A percentile compares a stretch with the other conserved stretches of the same genome.
phyloP scores from a whole-genome alignment of 2,888 invertebrate genomes.

The Gerris lacustris region DNA sequence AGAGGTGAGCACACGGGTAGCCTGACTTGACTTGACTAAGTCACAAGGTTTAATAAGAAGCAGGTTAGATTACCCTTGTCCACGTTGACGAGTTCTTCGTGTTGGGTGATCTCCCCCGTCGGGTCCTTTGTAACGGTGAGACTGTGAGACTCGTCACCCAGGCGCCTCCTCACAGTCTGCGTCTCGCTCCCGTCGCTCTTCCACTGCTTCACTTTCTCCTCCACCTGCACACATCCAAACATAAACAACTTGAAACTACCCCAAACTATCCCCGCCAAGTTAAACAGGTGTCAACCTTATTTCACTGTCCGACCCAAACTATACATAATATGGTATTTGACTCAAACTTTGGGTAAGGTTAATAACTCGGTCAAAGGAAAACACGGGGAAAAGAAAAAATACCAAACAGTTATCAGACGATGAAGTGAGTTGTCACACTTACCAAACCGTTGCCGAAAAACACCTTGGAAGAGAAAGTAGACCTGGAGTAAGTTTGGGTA shows the following conservation, averaged over 20 bases:
- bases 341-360: too few species aligned
- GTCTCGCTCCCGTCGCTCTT: slow-evolving; percentile 8
- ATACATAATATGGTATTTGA: too few species aligned
- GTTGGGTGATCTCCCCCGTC: neutral
- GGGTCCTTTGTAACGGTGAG: neutral
- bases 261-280: too few species aligned
- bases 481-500: neutral
- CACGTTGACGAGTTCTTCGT: slow-evolving; percentile 33
- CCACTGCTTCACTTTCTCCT: neutral
- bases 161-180: neutral
- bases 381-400: too few species aligned
- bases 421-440: neutral
- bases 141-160: slow-evolving; percentile 10
- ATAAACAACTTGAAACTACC: too few species aligned
- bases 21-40: too few species aligned
- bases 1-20: too few species aligned
- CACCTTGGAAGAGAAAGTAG: neutral
- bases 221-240: neutral
- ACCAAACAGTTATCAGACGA: too few species aligned
- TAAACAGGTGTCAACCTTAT: too few species aligned
- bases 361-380: too few species aligned
- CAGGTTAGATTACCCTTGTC: slow-evolving; percentile 4
- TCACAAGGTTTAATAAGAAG: too few species aligned
- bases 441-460: slow-evolving; percentile 24
- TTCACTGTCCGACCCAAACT: too few species aligned